Evolutionary conservation across 1,140 invertebrate genomes (phyloP), one percentile per base, ranked within the genome.

Genomic region (Drosophila pachea): DNA sequence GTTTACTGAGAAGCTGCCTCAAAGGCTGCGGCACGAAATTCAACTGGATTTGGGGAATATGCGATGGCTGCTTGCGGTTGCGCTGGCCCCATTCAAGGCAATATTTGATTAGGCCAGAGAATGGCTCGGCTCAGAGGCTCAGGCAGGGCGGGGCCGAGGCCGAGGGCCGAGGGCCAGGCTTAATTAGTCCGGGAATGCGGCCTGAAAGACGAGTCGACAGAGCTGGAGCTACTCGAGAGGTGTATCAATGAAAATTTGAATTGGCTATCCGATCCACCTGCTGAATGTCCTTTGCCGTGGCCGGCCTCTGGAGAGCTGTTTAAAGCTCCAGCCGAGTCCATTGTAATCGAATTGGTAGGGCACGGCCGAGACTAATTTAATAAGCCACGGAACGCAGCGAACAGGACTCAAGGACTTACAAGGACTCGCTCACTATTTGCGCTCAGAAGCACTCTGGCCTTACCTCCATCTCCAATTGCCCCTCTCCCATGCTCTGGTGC

Each of bases 341-440:
- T 65, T 66, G 29, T 47, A 66, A 70, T 66, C 62, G 66, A 9
- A 40, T 14, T 35, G 7, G 36, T 42, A 36, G 48, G 35, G 35
- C 12, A n/a, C 22, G 22, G 22, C 22, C 22, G 22, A 22, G 22
- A 42, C 60, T 65, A 83, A 83, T 83, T 83, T 67, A 75, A 74
- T 78, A 55, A 83, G 55, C 38, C n/a, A 14, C 59, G 31, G 60
- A 79, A 63, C 48, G 61, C 50, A 61, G 52, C 43, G 66, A 36
- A 60, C 55, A 67, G 29, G 59, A 68, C 47, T 71, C 36, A 59
- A 63, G 36, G 32, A 35, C 38, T 56, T 56, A 8, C n/a, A 42
- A 7, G 7, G 40, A 52, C n/a, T 2, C 16, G 40, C 31, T 35
- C 50, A 22, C 53, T 65, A 32, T 56, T 12, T 56, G 38, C 33